phyloP scores from a whole-genome alignment of 2,797 vertebrate species.

The Characodon lateralis region DNA sequence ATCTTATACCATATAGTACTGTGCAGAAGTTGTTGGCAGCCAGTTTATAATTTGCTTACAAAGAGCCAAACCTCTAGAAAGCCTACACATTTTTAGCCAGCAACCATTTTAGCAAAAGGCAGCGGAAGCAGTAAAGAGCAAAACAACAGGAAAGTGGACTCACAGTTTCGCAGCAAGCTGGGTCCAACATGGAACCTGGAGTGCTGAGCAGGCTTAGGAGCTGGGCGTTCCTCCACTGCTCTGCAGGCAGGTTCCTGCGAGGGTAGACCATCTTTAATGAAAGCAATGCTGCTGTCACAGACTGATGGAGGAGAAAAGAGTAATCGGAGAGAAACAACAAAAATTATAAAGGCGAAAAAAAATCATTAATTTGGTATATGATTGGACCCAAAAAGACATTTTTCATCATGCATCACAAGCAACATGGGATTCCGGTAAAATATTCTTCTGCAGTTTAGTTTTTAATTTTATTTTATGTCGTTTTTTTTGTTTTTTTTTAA shows the following conservation, averaged over 20 bases:
- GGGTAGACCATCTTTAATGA: conserved; percentile 86
- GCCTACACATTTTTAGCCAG: not conserved
- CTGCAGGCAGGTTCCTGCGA: conserved; percentile 87
- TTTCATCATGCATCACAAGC: not conserved
- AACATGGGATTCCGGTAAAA: no score
- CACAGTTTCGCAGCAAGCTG: conserved; percentile 87
- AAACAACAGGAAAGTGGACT: conserved; percentile 45
- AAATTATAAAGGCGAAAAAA: not conserved
- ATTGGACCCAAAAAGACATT: not conserved
- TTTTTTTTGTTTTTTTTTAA: no score
- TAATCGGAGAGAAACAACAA: not conserved
- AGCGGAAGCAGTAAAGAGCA: not conserved
- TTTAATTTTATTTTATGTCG: no score
- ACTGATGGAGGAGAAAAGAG: conserved; percentile 67
- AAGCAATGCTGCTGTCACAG: conserved; percentile 88
- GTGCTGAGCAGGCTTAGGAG: conserved; percentile 88
- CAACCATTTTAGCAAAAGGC: not conserved
- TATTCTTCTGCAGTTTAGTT: no score
- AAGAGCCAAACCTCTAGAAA: not conserved
- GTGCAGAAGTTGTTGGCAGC: no score
- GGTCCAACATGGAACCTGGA: conserved; percentile 85
- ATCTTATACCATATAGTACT: no score
- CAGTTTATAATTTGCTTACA: not conserved
- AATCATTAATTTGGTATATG: no score
- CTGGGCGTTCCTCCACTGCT: conserved; percentile 91